Base-by-base conservation (phyloP, 2,797 vertebrate species). In the Danio albolineatus region DNA sequence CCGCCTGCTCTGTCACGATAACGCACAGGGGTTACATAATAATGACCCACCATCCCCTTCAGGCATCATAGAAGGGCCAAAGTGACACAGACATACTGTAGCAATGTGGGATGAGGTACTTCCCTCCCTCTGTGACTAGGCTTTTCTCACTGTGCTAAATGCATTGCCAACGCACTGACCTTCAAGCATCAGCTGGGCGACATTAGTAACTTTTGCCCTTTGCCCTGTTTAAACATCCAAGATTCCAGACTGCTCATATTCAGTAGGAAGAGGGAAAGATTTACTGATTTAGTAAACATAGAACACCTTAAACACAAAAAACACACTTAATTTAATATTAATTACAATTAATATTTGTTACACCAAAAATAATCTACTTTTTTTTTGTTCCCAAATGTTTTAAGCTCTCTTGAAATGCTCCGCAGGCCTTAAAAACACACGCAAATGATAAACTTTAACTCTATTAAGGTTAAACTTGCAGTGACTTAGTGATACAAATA, bases 201-300 rank as follows among this genome's bases (percentile, higher is more conserved):
- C 85, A 81, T 80, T 81, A 84, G 36, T 49, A 89, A 83, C 84
- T 85, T 70, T 19, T 88, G 80, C 51, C 65, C 66, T 76, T 85
- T 83, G 2, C 6, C 21, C 51, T 54, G 36, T 49, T 62, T 28
- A 8, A 28, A 19, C 5, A 10, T 8, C 10, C 61, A 14, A 38
- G 41, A 38, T 60, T 73, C 5, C 43, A 46, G 41, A 49, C 46
- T 67, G 65, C 46, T 67, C 48, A n/a, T 7, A 36, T 69, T 69
- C 48, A 51, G 21, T 10, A 4, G 3, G 14, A 48, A 48, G 44
- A 17, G 5, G 64, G 65, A 38, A 69, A 10, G 62, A 4, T 13
- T 4, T 4, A 46, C 12, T 46, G 14, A 69, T 51, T 69, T 28
- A 28, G 6, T 13, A 64, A 48, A 66, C 21, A 66, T 66, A 64